These are phyloP conservation scores for Peribatodes rhomboidaria DNA, from an alignment of 2,888 invertebrate genomes.

Conservation along the genomic window DNA sequence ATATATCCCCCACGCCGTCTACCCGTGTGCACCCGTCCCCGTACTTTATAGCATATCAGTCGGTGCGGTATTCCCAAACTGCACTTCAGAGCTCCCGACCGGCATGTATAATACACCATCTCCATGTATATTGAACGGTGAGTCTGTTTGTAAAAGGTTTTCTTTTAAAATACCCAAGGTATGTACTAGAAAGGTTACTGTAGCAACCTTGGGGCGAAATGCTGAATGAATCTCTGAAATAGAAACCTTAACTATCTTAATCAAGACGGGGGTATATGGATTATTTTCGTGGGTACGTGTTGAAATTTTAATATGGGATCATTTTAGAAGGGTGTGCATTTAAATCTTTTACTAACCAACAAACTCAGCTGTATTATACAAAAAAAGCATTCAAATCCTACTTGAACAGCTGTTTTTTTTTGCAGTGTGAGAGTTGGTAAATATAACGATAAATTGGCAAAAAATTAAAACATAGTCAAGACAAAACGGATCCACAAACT, in stretches of 20 bases:
- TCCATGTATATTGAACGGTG: constrained; percentile 46
- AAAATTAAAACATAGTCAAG: too few species aligned
- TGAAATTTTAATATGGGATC: background rate
- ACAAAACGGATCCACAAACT: background rate
- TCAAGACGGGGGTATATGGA: background rate
- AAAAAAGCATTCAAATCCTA: too few species aligned
- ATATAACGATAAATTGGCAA: too few species aligned
- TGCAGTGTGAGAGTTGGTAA: too few species aligned
- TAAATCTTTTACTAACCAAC: too few species aligned
- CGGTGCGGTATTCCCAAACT: constrained; percentile 86
- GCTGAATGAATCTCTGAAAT: constrained; percentile 4
- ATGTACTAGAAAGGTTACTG: constrained; percentile 16
- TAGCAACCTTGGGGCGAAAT: constrained; percentile 14
- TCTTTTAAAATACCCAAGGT: constrained; percentile 26
- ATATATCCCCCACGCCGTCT: constrained; percentile 44
- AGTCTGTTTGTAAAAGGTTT: constrained; percentile 38
- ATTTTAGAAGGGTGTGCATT: background rate
- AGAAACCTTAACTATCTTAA: constrained; percentile 9
- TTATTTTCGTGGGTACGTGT: background rate
- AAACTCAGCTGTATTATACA: too few species aligned
- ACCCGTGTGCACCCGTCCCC: constrained; percentile 56
- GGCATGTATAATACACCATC: constrained; percentile 60
- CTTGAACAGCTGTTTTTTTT: too few species aligned
- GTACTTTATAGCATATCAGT: constrained; percentile 84
- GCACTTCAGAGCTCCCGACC: constrained; percentile 81